phyloP scores from a whole-genome alignment of 2,797 vertebrate species.

The Buphagus erythrorhynchus region DNA sequence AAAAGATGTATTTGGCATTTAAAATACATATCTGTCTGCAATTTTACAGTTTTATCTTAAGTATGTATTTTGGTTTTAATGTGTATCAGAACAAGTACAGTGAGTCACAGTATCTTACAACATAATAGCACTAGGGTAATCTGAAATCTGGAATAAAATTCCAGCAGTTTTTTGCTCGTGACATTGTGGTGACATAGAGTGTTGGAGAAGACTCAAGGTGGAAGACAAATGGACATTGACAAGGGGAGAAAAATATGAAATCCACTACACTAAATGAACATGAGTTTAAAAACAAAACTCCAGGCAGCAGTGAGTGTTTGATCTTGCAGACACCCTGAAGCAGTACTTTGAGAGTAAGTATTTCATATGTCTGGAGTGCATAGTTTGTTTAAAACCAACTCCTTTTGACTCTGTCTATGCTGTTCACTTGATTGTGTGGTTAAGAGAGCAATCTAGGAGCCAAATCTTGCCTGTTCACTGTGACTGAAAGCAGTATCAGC shows the following conservation, averaged over 20 bases:
- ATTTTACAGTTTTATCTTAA: background rate
- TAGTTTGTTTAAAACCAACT: background rate
- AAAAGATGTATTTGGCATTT: background rate
- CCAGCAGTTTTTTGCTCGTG: background rate
- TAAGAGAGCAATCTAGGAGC: background rate
- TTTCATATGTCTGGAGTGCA: background rate
- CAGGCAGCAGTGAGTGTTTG: background rate
- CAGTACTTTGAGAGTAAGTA: background rate
- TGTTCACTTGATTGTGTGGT: background rate
- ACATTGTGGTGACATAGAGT: background rate
- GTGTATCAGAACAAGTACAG: background rate
- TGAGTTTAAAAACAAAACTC: background rate
- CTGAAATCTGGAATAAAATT: background rate
- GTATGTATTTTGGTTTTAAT: background rate
- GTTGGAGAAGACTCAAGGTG: background rate
- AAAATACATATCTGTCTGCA: background rate
- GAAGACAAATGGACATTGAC: background rate
- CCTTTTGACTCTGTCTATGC: background rate
- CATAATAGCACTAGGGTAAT: background rate
- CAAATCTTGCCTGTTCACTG: background rate
- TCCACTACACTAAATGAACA: background rate
- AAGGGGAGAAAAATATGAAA: background rate
- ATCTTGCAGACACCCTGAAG: background rate
- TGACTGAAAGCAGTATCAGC: background rate
- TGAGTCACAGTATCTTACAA: background rate